These are phyloP conservation scores for Polydesmus complanatus DNA, from an alignment of 2,888 invertebrate genomes.

Conservation along the genomic window DNA sequence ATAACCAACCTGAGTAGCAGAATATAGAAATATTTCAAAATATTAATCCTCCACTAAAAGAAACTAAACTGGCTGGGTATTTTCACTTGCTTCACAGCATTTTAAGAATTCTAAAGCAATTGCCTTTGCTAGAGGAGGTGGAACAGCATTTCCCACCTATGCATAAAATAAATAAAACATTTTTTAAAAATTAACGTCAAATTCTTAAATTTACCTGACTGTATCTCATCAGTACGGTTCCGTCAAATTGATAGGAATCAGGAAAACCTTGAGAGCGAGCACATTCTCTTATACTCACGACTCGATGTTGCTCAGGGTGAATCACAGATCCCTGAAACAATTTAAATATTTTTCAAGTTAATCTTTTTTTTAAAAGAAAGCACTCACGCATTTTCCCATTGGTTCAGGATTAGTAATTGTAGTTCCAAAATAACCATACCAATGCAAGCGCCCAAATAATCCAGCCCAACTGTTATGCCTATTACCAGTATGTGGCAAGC, in stretches of 20 bases:
- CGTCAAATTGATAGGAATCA: slow-evolving; percentile 59
- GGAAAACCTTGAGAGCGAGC: slow-evolving; percentile 75
- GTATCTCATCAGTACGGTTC: slow-evolving; percentile 59
- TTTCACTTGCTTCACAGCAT: no score
- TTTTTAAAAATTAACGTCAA: no score
- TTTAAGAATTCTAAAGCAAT: background rate
- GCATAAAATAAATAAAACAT: no score
- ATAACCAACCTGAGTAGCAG: no score
- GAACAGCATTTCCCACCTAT: background rate
- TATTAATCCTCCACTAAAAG: no score
- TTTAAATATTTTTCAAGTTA: no score
- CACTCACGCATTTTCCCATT: slow-evolving; percentile 68
- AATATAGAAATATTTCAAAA: no score
- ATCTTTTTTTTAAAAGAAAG: background rate
- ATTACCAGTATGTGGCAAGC: slow-evolving; percentile 72
- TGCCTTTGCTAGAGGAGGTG: background rate
- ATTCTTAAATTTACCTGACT: slow-evolving; percentile 47
- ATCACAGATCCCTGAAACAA: slow-evolving; percentile 63
- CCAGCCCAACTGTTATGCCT: slow-evolving; percentile 77
- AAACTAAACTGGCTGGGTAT: no score
- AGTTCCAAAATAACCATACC: slow-evolving; percentile 73
- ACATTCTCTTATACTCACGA: slow-evolving; percentile 75
- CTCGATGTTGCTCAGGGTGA: slow-evolving; percentile 62
- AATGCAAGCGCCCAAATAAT: slow-evolving; percentile 61
- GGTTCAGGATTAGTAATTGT: slow-evolving; percentile 73